Evolutionary conservation across 2,888 invertebrate genomes (phyloP), one percentile per base, ranked within the genome.

Genomic region (Euphydryas editha): DNA sequence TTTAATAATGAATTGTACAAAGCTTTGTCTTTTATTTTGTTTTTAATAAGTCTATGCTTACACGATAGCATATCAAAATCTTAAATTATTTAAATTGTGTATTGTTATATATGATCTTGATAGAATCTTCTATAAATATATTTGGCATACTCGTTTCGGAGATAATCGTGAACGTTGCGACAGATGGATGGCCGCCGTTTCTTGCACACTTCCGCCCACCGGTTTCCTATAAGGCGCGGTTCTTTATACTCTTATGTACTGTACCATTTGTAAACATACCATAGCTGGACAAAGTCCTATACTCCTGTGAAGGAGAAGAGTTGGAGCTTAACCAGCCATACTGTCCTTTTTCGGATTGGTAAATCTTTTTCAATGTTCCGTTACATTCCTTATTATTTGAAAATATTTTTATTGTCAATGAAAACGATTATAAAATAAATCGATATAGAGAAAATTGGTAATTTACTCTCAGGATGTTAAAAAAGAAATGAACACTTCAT

Each of bases 171-270:
- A 62, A 59, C 63, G 65, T 69, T 72, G 68, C 67, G 65, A 70
- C 68, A 68, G 70, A 63, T 63, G 70, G 60, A 60, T 67, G 72
- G 63, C 56, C 68, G 72, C 68, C 59, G 68, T 71, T 69, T 69
- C 74, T 81, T 79, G 83, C 81, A 82, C 78, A 78, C 82, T 88
- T 88, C 90, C 91, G 88, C 91, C 90, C 88, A 90, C 90, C 60
- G 68, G 44, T 69, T 73, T 78, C 82, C 59, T 82, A 86, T 86
- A 88, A 77, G 87, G 89, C 76, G 76, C 77, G 82, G 82, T 80
- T 90, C 90, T 90, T 87, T 88, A 82, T 82, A 82, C 78, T 74
- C 70, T 79, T 78, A 73, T 17, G 83, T 85, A 81, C 24, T 24
- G 2, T 24, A 24, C 2, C 24, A 24, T 4, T 24, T 1, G 30